Conservation (phyloP, 2,113 vertebrate genomes). For the Zonotrichia leucophrys region DNA sequence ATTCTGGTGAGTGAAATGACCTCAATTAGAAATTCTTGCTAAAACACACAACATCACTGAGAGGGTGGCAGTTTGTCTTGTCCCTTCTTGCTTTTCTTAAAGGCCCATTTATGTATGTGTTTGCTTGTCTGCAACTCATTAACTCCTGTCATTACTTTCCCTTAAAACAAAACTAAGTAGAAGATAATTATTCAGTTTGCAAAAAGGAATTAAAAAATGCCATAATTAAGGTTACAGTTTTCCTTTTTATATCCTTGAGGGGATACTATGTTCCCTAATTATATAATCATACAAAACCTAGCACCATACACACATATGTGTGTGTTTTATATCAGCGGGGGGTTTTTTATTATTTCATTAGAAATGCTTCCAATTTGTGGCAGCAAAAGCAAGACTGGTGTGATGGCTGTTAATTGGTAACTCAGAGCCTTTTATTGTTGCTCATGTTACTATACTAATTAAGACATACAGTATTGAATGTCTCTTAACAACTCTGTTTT, state of each 20-base stretch:
- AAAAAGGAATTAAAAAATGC: neutral
- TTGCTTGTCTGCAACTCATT: slow-evolving; percentile 5
- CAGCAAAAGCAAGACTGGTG: neutral
- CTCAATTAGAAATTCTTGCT: slow-evolving; percentile 64
- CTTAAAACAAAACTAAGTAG: slow-evolving; percentile 10
- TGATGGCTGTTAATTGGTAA: neutral
- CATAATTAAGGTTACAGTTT: slow-evolving; percentile 31
- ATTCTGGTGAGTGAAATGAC: slow-evolving; percentile 44
- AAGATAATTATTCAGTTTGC: slow-evolving; percentile 16
- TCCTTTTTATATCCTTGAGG: neutral
- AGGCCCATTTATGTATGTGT: neutral
- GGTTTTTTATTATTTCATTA: neutral
- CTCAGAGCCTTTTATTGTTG: neutral
- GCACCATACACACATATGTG: neutral
- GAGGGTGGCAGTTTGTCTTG: neutral
- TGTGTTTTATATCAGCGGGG: neutral
- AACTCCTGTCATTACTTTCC: slow-evolving; percentile 27
- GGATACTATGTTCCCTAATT: slow-evolving; percentile 4
- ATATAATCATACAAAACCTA: neutral
- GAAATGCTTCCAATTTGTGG: neutral
- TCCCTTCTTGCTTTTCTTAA: slow-evolving; percentile 4
- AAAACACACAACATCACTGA: slow-evolving; percentile 29
- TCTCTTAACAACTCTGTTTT: neutral
- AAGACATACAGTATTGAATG: neutral
- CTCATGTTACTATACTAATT: neutral